phyloP scores from a whole-genome alignment of 2,113 vertebrate species.

The Petroica traversi region DNA sequence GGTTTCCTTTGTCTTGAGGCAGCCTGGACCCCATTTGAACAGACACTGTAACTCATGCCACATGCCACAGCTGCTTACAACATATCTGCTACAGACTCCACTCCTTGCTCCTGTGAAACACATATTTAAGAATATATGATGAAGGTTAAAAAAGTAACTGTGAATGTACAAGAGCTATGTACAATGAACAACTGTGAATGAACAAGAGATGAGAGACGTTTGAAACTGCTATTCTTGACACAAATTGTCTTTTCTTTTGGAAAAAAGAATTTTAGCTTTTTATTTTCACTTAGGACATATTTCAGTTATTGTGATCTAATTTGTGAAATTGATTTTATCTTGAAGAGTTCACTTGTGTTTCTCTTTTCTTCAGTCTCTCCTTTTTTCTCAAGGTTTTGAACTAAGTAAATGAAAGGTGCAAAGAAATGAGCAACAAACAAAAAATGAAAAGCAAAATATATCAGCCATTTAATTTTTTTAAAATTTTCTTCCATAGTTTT shows the following conservation, averaged over 20 bases:
- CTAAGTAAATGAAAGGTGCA: not conserved
- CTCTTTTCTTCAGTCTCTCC: not conserved
- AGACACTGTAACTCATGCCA: not conserved
- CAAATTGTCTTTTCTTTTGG: not conserved
- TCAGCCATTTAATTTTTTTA: not conserved
- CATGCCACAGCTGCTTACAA: not conserved
- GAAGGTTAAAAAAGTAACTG: not conserved
- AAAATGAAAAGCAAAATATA: not conserved
- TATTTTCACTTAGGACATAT: not conserved
- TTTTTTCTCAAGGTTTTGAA: not conserved
- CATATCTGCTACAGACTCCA: not conserved
- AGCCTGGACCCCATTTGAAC: not conserved
- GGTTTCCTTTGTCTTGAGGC: not conserved
- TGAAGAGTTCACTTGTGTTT: not conserved
- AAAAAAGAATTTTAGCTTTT: not conserved
- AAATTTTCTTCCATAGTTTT: not conserved
- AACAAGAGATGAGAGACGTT: too few relatives aligned
- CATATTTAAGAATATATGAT: not conserved
- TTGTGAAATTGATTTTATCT: not conserved
- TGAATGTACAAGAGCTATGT: too few relatives aligned
- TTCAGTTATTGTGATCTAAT: not conserved
- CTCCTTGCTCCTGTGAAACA: not conserved
- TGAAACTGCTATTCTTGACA: not conserved
- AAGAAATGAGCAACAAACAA: not conserved
- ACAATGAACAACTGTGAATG: too few relatives aligned